Conservation (phyloP, 2,113 vertebrate species). For the Chaetorhynchus papuensis region DNA sequence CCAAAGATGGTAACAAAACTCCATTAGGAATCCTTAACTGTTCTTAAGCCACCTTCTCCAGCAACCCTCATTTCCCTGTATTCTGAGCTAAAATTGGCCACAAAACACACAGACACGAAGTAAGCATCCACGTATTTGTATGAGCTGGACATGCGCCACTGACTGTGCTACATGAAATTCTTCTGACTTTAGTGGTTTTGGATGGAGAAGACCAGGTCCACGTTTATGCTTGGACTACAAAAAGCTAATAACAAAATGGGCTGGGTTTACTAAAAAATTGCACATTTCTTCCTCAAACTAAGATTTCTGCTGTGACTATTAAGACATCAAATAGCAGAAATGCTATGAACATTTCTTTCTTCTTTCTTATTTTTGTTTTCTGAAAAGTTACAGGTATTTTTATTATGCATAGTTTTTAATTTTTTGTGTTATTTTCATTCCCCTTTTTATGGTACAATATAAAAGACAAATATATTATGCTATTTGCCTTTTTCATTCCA, state of each 20-base stretch:
- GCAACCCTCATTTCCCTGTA: background rate
- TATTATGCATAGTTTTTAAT: too few species aligned
- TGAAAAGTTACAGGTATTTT: background rate
- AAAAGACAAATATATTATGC: background rate
- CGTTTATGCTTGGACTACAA: background rate
- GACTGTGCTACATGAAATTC: background rate
- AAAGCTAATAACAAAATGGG: background rate
- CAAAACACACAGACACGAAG: accelerated
- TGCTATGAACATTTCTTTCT: background rate
- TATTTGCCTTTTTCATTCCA: background rate
- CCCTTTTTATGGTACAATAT: background rate
- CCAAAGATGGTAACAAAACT: background rate
- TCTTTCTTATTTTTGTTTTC: background rate
- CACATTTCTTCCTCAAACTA: background rate
- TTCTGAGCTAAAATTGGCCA: background rate
- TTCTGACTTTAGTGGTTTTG: background rate
- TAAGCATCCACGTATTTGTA: background rate
- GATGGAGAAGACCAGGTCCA: background rate
- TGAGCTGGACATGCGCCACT: background rate
- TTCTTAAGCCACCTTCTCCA: background rate
- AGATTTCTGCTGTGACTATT: background rate
- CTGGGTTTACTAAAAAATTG: background rate
- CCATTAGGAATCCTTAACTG: background rate
- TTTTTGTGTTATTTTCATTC: background rate
- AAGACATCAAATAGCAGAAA: background rate